Conservation (phyloP, 1,140 invertebrate species). For the Rhynchophorus ferrugineus region DNA sequence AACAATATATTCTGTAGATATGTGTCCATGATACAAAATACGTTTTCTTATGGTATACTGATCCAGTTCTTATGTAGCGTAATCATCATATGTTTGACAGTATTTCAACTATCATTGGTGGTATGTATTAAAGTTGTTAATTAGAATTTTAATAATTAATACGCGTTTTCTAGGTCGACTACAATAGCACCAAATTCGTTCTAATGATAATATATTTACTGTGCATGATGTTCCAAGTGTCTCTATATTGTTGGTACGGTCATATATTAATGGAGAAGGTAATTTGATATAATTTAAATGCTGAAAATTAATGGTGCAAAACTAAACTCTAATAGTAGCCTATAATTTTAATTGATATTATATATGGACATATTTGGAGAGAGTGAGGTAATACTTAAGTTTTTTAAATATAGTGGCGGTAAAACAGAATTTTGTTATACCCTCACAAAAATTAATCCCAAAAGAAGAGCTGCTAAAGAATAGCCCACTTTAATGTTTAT, state of each 20-base stretch:
- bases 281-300: not conserved
- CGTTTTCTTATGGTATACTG: conserved; percentile 28
- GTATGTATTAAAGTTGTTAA: not conserved
- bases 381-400: too few relatives aligned
- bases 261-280: conserved; percentile 16
- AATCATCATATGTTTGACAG: conserved; percentile 28
- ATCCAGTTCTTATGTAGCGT: conserved; percentile 30
- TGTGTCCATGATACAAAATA: conserved; percentile 21
- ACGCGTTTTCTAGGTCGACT: conserved; percentile 13
- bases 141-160: not conserved
- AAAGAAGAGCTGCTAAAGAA: too few relatives aligned
- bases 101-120: conserved; percentile 29
- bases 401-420: too few relatives aligned
- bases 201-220: conserved; percentile 19
- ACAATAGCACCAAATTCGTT: conserved; percentile 16
- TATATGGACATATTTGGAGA: too few relatives aligned
- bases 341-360: too few relatives aligned
- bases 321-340: too few relatives aligned
- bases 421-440: too few relatives aligned
- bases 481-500: too few relatives aligned
- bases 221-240: conserved; percentile 21
- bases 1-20: conserved; percentile 19
- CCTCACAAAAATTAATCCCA: too few relatives aligned
- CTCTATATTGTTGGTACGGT: conserved; percentile 27
- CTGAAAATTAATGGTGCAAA: too few relatives aligned